Conservation (phyloP, 2,888 invertebrate genomes). For the Drosophila fungiperda region DNA sequence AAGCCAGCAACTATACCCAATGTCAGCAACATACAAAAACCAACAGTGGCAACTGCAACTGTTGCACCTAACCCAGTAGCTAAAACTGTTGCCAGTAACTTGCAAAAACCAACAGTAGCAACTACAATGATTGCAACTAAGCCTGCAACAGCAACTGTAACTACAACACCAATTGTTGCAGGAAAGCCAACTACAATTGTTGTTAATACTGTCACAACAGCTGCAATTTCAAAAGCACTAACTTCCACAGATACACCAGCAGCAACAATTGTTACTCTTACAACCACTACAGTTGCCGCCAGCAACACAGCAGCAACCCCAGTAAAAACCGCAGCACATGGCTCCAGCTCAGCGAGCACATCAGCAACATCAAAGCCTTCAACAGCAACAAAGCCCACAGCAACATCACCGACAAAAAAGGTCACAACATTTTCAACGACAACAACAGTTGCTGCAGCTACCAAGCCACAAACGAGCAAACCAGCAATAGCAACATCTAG, state of each 20-base stretch:
- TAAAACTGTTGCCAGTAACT: constrained; percentile 4
- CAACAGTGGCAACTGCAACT: constrained; percentile 1
- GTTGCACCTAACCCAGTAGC: constrained; percentile 8
- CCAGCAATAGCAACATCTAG: constrained; percentile 19
- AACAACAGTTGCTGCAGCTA: constrained; percentile 16
- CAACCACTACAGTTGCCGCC: background rate
- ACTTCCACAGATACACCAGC: background rate
- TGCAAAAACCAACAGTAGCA: background rate
- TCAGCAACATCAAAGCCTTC: constrained; percentile 14
- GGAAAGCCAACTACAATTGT: constrained; percentile 15
- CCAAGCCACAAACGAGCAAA: constrained; percentile 34
- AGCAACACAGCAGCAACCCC: constrained; percentile 26
- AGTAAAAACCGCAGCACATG: background rate
- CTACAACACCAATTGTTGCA: background rate
- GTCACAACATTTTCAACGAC: constrained; percentile 8
- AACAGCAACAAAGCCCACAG: background rate
- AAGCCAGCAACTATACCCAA: constrained; percentile 4
- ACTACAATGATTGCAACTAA: constrained; percentile 5
- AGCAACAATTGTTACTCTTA: constrained; percentile 5
- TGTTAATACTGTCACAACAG: constrained; percentile 6
- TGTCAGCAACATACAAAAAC: background rate
- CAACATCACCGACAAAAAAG: constrained; percentile 20
- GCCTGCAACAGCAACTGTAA: background rate
- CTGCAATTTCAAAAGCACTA: constrained; percentile 10
- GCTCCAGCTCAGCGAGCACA: constrained; percentile 1